A percentile compares a stretch with the other conserved stretches of the same genome.
Evolutionary conservation across 2,888 invertebrate genomes (phyloP).

Genomic region (Sminthurinus aureus): DNA sequence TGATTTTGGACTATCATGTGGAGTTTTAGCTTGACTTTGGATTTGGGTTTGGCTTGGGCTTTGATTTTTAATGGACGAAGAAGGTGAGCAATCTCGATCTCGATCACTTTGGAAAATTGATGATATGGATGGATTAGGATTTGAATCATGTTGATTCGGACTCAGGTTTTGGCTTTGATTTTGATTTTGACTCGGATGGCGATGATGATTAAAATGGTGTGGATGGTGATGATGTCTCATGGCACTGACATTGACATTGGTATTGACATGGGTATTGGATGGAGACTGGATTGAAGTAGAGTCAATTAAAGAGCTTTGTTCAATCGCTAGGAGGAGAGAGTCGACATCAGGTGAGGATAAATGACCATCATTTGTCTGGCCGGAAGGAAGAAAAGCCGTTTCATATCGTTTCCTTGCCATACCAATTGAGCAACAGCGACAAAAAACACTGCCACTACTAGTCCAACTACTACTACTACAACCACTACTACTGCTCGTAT

Average conservation of each 20-base stretch:
- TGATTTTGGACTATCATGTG: neutral
- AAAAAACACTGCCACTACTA: neutral
- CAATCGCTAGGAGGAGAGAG: conserved; percentile 52
- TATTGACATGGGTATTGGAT: neutral
- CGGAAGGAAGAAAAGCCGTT: conserved; percentile 58
- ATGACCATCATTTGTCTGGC: conserved; percentile 31
- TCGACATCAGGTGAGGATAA: conserved; percentile 54
- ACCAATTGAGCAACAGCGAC: neutral
- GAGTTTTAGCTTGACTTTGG: neutral
- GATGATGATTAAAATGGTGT: neutral
- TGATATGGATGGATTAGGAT: neutral
- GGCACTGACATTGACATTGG: neutral
- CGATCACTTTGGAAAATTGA: no score
- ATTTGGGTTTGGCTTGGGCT: neutral
- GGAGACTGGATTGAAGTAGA: neutral
- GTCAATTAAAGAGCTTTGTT: conserved; percentile 50
- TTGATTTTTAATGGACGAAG: neutral
- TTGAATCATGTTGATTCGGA: no score
- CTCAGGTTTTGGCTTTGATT: no score
- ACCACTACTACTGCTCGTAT: neutral
- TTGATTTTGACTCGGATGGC: neutral
- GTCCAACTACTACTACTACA: neutral
- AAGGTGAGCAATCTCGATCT: neutral
- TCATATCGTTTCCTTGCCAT: conserved; percentile 60
- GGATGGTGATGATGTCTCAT: conserved; percentile 4